Evolutionary conservation across 2,888 invertebrate genomes (phyloP).

Genomic region (Notodonta ziczac): DNA sequence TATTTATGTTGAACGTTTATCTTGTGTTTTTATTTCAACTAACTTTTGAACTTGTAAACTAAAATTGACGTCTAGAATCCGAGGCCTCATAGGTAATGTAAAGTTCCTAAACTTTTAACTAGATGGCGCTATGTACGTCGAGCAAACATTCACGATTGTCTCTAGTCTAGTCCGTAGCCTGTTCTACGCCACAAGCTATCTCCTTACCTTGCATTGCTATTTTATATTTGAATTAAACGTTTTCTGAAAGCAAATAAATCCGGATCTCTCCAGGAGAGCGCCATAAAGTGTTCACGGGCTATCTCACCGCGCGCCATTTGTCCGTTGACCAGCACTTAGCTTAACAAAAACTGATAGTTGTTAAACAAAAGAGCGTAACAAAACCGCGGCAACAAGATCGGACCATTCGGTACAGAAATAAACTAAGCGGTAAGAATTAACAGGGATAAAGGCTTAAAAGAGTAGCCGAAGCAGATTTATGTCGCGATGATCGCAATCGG

Average conservation of each 20-base stretch:
- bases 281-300: conserved; percentile 50
- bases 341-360: conserved; percentile 84
- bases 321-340: conserved; percentile 81
- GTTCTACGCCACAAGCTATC: background rate
- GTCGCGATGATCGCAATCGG: conserved; percentile 81
- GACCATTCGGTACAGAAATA: conserved; percentile 79
- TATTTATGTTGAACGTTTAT: too few relatives aligned
- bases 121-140: conserved; percentile 33
- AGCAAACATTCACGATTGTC: background rate
- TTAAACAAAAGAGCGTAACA: conserved; percentile 79
- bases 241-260: conserved; percentile 40
- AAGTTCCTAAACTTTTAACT: conserved; percentile 16
- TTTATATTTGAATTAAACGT: conserved; percentile 41
- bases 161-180: background rate
- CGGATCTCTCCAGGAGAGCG: conserved; percentile 35
- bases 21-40: too few relatives aligned
- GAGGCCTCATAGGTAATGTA: background rate
- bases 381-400: conserved; percentile 75
- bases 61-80: background rate
- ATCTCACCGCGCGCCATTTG: conserved; percentile 77
- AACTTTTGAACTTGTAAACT: background rate
- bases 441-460: conserved; percentile 83
- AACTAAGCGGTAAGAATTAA: conserved; percentile 85
- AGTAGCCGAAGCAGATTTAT: conserved; percentile 84
- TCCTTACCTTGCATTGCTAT: conserved; percentile 16